phyloP scores from a whole-genome alignment of 2,113 vertebrate genomes.

The Callaeas wilsoni region DNA sequence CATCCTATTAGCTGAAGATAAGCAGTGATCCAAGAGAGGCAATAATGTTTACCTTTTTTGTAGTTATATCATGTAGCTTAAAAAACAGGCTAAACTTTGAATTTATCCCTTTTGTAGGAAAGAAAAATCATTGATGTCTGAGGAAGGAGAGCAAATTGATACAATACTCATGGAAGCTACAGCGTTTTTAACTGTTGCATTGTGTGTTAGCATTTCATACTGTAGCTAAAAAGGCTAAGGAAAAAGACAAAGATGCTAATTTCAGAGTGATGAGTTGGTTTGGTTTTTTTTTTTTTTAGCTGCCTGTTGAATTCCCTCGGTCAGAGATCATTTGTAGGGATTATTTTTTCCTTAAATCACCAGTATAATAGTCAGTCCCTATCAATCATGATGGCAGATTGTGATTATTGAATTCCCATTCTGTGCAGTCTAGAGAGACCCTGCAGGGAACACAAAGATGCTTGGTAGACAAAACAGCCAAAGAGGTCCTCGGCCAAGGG shows the following conservation, averaged over 20 bases:
- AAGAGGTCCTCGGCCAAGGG: background rate
- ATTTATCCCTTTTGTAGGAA: background rate
- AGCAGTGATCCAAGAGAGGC: background rate
- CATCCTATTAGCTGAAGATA: background rate
- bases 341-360: background rate
- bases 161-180: fast-evolving
- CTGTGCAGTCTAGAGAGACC: background rate
- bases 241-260: background rate
- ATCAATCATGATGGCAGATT: background rate
- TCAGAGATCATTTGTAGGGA: background rate
- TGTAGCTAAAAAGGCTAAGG: background rate
- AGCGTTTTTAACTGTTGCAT: background rate
- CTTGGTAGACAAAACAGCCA: background rate
- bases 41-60: background rate
- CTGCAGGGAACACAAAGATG: background rate
- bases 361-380: background rate
- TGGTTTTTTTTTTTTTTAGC: background rate
- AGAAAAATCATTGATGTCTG: background rate
- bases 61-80: background rate
- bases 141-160: background rate
- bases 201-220: background rate
- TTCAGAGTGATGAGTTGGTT: background rate
- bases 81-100: background rate
- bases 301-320: background rate
- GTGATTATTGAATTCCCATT: background rate